Evolutionary conservation across 2,797 vertebrate species (phyloP).

Genomic region (Hoplostethus atlanticus): DNA sequence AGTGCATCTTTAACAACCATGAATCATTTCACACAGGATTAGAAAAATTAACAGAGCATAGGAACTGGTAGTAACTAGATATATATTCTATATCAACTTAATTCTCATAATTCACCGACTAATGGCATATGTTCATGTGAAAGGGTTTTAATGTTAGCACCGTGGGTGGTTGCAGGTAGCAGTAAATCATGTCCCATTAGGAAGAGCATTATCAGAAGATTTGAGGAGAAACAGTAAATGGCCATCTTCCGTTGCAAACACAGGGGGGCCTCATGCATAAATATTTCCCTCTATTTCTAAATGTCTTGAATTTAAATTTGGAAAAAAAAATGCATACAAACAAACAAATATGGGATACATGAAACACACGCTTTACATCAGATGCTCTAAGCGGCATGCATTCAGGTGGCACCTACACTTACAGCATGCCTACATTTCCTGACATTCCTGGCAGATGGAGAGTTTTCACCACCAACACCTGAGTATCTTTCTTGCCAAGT

Average conservation of each 20-base stretch:
- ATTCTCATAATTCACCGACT: constrained; percentile 68
- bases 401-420: not conserved
- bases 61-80: constrained; percentile 55
- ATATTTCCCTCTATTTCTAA: too few species aligned
- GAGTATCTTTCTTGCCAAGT: not conserved
- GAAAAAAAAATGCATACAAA: too few species aligned
- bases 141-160: constrained; percentile 42
- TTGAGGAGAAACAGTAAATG: not conserved
- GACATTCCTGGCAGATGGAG: not conserved
- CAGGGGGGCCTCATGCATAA: too few species aligned
- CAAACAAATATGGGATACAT: too few species aligned
- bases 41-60: constrained; percentile 76
- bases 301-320: too few species aligned
- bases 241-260: constrained; percentile 9
- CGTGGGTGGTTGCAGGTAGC: constrained; percentile 11
- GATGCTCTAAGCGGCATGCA: not conserved
- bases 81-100: constrained; percentile 51
- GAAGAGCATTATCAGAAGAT: constrained; percentile 3
- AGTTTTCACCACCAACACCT: not conserved
- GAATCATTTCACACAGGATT: constrained; percentile 78
- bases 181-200: constrained; percentile 51
- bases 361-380: not conserved
- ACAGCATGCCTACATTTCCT: too few species aligned
- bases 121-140: constrained; percentile 67
- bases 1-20: constrained; percentile 79